These are phyloP conservation scores for Calliphora vomitoria DNA, from an alignment of 2,888 invertebrate species.

Conservation along the genomic window DNA sequence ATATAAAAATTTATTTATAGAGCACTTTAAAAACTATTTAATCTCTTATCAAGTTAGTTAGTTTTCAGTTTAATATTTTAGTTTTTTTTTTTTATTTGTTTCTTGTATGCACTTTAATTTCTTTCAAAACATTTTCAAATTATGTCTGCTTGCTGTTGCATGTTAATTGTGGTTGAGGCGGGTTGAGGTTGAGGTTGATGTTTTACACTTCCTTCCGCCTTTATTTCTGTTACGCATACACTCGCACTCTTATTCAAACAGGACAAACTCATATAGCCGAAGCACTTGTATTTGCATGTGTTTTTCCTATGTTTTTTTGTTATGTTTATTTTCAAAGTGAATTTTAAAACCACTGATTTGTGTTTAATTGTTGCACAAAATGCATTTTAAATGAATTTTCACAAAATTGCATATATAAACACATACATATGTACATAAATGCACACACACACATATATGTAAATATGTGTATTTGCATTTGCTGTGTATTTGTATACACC, in stretches of 20 bases:
- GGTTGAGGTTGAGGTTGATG: conserved; percentile 46
- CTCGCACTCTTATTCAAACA: not conserved
- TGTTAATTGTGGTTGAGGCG: conserved; percentile 63
- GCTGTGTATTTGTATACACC: not conserved
- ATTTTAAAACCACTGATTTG: conserved; percentile 79
- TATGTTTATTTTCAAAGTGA: conserved; percentile 61
- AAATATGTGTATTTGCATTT: conserved; percentile 45
- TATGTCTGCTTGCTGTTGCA: conserved; percentile 68
- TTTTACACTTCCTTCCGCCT: conserved; percentile 63
- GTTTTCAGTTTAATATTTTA: no score
- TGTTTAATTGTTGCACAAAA: conserved; percentile 82
- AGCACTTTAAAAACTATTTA: no score
- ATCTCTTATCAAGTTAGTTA: no score
- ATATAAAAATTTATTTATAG: no score
- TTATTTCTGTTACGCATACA: conserved; percentile 43
- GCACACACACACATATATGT: conserved; percentile 14
- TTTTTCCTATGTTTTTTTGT: conserved; percentile 14
- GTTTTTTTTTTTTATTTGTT: no score
- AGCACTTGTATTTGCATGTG: conserved; percentile 22
- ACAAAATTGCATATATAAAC: conserved; percentile 39
- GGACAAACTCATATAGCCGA: not conserved
- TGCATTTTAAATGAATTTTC: conserved; percentile 77
- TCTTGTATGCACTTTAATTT: conserved; percentile 18
- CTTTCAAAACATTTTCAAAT: conserved; percentile 46
- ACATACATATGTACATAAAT: no score